Base-by-base conservation (phyloP, 2,113 vertebrate species). In the Ptyas mucosa region DNA sequence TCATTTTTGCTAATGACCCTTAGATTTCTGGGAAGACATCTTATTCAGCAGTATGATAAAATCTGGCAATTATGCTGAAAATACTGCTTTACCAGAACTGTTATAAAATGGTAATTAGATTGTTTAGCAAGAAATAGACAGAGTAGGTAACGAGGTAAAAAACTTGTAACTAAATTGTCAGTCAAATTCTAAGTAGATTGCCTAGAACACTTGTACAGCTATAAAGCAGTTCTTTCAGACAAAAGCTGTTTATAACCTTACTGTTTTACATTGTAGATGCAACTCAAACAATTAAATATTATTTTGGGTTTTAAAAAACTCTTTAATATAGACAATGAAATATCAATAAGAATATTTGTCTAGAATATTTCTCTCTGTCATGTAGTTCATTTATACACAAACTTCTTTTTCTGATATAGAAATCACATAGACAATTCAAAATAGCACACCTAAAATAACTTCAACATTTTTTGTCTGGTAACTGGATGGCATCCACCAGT, bases 51-150 rank as follows among this genome's bases (percentile, higher is more conserved):
- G 53, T 91, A 89, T 53, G 90, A 91, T 90, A 54, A 86, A 52
- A 89, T 64, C 55, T 93, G 87, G 64, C 75, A 91, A 93, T 86
- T 87, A 86, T 86, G 54, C n/a, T 58, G 11, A 86, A 86, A 89
- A 87, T 88, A 54, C 57, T 69, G 87, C 54, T 89, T 91, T 86
- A 91, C 87, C 89, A 93, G 75, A 89, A 93, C 88, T 89, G 24
- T 91, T 91, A 61, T 26, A 91, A 93, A 91, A 91, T 91, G 53
- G 69, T 53, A 89, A 86, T 89, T 91, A 92, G 90, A 61, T 89
- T 54, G 55, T 53, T 91, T 91, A 89, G 15, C 81, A 85, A 64
- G 26, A 23, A 88, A 15, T 69, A 85, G 54, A 91, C 91, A 89
- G 5, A 89, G 53, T 51, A 85, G 23, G 39, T 69, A 89, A 89